Conservation (phyloP, 2,113 vertebrate genomes). For the Halichoerus grypus region DNA sequence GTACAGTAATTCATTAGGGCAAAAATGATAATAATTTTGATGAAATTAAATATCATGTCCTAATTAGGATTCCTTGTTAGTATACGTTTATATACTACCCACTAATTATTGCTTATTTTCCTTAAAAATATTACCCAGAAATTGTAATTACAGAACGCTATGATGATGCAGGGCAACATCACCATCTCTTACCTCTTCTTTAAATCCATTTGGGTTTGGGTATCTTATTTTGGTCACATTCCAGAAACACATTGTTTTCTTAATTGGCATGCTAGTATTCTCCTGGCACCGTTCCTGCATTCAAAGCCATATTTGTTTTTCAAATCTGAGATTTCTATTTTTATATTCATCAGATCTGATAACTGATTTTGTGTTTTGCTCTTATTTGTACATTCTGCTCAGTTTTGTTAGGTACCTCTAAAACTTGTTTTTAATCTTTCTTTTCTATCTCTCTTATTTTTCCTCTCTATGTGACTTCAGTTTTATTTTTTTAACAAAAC, state of each 20-base stretch:
- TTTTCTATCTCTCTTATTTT: slow-evolving; percentile 61
- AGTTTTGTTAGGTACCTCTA: slow-evolving; percentile 39
- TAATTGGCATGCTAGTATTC: slow-evolving; percentile 69
- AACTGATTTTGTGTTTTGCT: slow-evolving; percentile 67
- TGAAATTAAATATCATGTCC: slow-evolving; percentile 44
- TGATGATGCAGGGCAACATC: not conserved
- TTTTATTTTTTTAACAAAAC: slow-evolving; percentile 56
- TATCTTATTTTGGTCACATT: slow-evolving; percentile 59
- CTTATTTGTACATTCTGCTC: slow-evolving; percentile 70
- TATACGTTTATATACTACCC: slow-evolving; percentile 14
- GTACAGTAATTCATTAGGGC: slow-evolving; percentile 50
- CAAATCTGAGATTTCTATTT: slow-evolving; percentile 72
- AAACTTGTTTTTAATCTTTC: slow-evolving; percentile 73
- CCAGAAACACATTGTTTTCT: slow-evolving; percentile 56
- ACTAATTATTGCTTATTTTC: slow-evolving; percentile 44
- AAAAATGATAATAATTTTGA: slow-evolving; percentile 64
- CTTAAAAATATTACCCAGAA: slow-evolving; percentile 35
- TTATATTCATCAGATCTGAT: slow-evolving; percentile 67
- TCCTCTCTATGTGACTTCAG: slow-evolving; percentile 48
- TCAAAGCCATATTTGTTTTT: slow-evolving; percentile 67
- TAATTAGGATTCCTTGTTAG: slow-evolving; percentile 48
- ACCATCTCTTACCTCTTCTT: not conserved
- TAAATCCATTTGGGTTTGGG: slow-evolving; percentile 8
- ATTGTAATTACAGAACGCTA: not conserved
- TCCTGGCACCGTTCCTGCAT: slow-evolving; percentile 28